Evolutionary conservation across 2,888 invertebrate genomes (phyloP).

Genomic region (Ectemnius cavifrons): DNA sequence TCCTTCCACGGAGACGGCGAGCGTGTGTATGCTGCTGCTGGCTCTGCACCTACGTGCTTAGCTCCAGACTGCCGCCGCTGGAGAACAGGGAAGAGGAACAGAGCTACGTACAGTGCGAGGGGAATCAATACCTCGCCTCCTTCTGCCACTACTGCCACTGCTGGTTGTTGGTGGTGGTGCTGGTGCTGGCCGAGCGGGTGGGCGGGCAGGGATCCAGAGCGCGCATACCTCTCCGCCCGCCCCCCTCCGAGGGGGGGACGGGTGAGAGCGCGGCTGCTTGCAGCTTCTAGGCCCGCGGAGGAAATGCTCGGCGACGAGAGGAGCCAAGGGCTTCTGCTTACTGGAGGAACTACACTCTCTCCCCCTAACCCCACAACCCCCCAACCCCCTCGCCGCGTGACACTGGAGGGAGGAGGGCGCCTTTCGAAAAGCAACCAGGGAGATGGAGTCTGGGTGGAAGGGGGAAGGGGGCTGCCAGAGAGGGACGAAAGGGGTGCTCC

Average conservation of each 20-base stretch:
- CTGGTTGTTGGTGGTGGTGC: constrained; percentile 45
- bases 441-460: constrained; percentile 13
- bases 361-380: neutral
- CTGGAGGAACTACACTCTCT: neutral
- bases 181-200: constrained; percentile 50
- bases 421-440: constrained; percentile 12
- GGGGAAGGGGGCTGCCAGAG: constrained; percentile 52
- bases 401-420: neutral
- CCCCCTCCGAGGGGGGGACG: constrained; percentile 7
- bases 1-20: constrained; percentile 14
- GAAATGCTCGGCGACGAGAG: neutral
- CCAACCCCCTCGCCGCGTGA: neutral
- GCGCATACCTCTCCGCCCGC: constrained; percentile 8
- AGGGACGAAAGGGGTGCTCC: constrained; percentile 43
- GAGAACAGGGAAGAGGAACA: constrained; percentile 69
- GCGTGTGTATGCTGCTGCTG: constrained; percentile 44
- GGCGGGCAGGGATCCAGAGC: constrained; percentile 31
- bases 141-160: too few relatives aligned
- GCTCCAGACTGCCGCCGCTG: constrained; percentile 71
- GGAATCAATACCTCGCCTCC: constrained; percentile 72
- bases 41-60: constrained; percentile 70
- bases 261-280: too few relatives aligned
- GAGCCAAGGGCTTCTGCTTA: neutral
- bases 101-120: constrained; percentile 67
- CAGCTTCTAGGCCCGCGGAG: too few relatives aligned